Conservation (phyloP, 2,797 vertebrate genomes). For the Galagoides demidoff region DNA sequence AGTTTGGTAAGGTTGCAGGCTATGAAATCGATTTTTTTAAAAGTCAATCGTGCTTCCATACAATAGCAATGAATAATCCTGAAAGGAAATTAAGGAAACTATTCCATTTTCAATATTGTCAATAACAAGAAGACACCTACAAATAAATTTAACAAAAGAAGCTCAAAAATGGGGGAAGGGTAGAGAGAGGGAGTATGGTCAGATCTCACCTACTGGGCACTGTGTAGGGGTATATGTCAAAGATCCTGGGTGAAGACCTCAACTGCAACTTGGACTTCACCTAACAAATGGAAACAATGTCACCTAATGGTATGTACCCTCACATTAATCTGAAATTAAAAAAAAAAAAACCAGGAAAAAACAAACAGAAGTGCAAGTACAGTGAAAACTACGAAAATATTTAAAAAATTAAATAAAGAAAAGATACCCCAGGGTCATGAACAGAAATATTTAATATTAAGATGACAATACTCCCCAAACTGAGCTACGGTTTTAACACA, state of each 20-base stretch:
- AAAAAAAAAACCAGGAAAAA: too few species aligned
- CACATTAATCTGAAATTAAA: too few species aligned
- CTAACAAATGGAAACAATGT: too few species aligned
- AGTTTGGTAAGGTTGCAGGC: background rate
- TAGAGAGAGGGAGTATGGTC: too few species aligned
- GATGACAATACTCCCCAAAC: background rate
- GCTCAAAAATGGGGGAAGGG: background rate
- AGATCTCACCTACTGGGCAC: too few species aligned
- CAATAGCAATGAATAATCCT: background rate
- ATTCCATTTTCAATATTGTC: background rate
- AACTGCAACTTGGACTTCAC: too few species aligned
- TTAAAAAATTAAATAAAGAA: background rate
- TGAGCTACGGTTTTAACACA: background rate
- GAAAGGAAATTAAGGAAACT: conserved; percentile 3
- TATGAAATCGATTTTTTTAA: background rate
- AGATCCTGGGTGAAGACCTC: too few species aligned
- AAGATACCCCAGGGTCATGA: background rate
- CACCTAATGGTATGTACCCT: too few species aligned
- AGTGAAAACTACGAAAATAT: background rate
- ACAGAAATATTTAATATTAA: background rate
- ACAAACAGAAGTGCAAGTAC: background rate
- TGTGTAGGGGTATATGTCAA: too few species aligned
- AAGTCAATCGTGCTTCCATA: background rate
- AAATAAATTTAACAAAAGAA: conserved; percentile 27
- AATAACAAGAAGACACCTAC: background rate